Conservation (phyloP, 2,888 invertebrate species). For the Watsonalla binaria region DNA sequence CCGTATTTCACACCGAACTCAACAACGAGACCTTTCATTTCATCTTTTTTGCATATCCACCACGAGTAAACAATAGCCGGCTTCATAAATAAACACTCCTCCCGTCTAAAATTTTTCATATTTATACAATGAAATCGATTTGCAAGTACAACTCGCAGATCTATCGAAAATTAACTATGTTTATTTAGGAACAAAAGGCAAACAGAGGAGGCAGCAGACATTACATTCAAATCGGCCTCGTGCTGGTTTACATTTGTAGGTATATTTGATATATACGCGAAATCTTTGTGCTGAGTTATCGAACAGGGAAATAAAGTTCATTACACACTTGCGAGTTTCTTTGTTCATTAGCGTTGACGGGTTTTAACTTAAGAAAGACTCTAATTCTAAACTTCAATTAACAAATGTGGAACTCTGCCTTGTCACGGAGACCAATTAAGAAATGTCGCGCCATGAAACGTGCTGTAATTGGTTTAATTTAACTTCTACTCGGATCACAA, state of each 20-base stretch:
- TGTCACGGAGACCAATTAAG: conserved; percentile 50
- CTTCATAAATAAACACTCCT: conserved; percentile 24
- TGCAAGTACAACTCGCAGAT: conserved; percentile 20
- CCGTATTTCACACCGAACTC: conserved; percentile 39
- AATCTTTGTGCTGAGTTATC: conserved; percentile 7
- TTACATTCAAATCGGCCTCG: not conserved
- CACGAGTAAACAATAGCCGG: conserved; percentile 24
- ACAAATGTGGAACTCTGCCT: conserved; percentile 49
- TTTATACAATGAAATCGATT: conserved; percentile 33
- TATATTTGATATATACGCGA: not conserved
- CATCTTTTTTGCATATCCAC: conserved; percentile 26
- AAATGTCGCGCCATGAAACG: conserved; percentile 38
- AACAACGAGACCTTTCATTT: conserved; percentile 20
- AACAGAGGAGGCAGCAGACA: not conserved
- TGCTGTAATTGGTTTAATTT: conserved; percentile 45
- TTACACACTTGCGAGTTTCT: conserved; percentile 19
- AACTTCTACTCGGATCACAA: conserved; percentile 21
- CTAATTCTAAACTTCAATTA: conserved; percentile 50
- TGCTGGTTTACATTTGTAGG: not conserved
- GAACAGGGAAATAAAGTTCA: conserved; percentile 16
- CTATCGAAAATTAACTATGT: conserved; percentile 27
- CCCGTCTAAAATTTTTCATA: conserved; percentile 26
- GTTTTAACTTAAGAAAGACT: conserved; percentile 30
- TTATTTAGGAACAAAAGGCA: conserved; percentile 17
- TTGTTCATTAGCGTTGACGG: conserved; percentile 21